phyloP scores from a whole-genome alignment of 1,140 invertebrate genomes.

The Bombyx mori region ASM3026992v2 NC_085115.1:7722001-7722500 shows the following conservation, averaged over 20 bases:
- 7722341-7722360: slow-evolving; percentile 81
- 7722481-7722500: too few relatives aligned
- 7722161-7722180: too few relatives aligned
- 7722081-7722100: slow-evolving; percentile 78
- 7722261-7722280: slow-evolving; percentile 80
- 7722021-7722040: slow-evolving; percentile 20
- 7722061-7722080: slow-evolving; percentile 80
- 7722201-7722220: slow-evolving; percentile 74
- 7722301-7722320: slow-evolving; percentile 72
- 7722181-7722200: slow-evolving; percentile 10
- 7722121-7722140: not conserved
- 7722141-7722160: too few relatives aligned
- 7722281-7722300: slow-evolving; percentile 67
- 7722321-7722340: slow-evolving; percentile 74
- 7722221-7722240: slow-evolving; percentile 75
- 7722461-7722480: too few relatives aligned
- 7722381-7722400: slow-evolving; percentile 78
- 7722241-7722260: slow-evolving; percentile 63
- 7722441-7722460: too few relatives aligned
- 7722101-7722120: slow-evolving; percentile 42
- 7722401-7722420: not conserved
- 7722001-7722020: slow-evolving; percentile 7
- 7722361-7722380: slow-evolving; percentile 87
- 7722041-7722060: slow-evolving; percentile 75
- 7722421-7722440: too few relatives aligned